These are phyloP conservation scores for Agrochola macilenta DNA, from an alignment of 2,888 invertebrate species.

Conservation along the genomic window DNA sequence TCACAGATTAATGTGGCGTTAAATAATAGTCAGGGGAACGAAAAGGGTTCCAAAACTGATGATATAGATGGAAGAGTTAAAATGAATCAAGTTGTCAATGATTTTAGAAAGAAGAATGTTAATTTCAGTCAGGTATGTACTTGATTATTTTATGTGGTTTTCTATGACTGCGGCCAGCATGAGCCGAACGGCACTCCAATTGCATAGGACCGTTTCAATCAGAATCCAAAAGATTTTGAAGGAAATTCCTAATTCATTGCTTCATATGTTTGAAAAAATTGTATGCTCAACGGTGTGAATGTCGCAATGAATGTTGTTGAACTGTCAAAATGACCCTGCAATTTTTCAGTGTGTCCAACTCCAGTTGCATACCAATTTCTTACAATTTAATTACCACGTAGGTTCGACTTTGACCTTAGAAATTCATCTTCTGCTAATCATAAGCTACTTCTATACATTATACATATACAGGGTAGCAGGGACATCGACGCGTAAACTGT, in stretches of 20 bases:
- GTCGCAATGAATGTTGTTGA: too few relatives aligned
- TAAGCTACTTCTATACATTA: background rate
- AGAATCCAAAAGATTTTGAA: background rate
- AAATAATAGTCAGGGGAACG: slow-evolving; percentile 76
- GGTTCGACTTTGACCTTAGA: too few relatives aligned
- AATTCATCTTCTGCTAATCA: too few relatives aligned
- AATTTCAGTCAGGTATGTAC: slow-evolving; percentile 81
- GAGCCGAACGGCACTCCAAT: too few relatives aligned
- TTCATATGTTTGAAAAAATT: too few relatives aligned
- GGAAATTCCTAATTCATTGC: background rate
- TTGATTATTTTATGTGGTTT: background rate
- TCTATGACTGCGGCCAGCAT: background rate
- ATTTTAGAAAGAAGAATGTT: slow-evolving; percentile 85
- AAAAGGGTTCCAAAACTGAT: slow-evolving; percentile 60
- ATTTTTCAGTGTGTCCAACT: too few relatives aligned
- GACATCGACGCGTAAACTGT: too few relatives aligned
- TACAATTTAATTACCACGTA: too few relatives aligned
- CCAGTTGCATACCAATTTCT: too few relatives aligned
- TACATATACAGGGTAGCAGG: too few relatives aligned
- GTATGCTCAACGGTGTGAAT: too few relatives aligned
- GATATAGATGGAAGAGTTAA: slow-evolving; percentile 69
- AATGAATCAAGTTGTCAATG: slow-evolving; percentile 78
- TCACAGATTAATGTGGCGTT: slow-evolving; percentile 67
- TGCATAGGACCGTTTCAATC: background rate
- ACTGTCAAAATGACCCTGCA: too few relatives aligned